Conservation (phyloP, 2,797 vertebrate species). For the Huso huso region DNA sequence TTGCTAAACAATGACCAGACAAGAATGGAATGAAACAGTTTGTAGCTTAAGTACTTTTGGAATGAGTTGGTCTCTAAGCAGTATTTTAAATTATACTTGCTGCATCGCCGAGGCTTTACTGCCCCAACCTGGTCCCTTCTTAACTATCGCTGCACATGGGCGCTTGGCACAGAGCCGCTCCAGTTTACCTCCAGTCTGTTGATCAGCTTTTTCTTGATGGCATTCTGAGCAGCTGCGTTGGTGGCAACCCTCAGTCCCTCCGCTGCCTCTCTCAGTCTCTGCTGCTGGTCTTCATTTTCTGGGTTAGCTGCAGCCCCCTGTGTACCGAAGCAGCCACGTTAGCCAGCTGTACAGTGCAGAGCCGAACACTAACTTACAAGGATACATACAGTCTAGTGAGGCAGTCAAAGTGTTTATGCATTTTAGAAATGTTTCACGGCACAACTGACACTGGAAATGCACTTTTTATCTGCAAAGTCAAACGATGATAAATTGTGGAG, state of each 20-base stretch:
- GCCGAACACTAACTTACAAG: slow-evolving; percentile 9
- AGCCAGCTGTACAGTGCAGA: background rate
- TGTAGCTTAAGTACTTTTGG: too few species aligned
- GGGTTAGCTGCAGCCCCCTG: slow-evolving; percentile 96
- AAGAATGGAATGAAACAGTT: too few species aligned
- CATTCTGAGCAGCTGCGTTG: slow-evolving; percentile 94
- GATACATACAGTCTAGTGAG: background rate
- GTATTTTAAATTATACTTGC: too few species aligned
- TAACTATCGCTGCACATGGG: background rate
- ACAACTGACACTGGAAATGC: too few species aligned
- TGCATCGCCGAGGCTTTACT: too few species aligned
- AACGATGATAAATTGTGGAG: too few species aligned
- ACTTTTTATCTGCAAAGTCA: too few species aligned
- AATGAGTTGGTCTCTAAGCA: too few species aligned
- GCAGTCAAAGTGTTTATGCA: too few species aligned
- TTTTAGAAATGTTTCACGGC: too few species aligned
- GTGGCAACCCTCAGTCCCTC: slow-evolving; percentile 93
- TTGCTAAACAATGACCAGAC: background rate
- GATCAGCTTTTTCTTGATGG: slow-evolving; percentile 97
- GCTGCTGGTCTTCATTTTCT: slow-evolving; percentile 96
- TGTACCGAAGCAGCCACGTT: slow-evolving; percentile 7
- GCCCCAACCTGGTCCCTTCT: background rate
- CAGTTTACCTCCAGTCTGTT: slow-evolving; percentile 85
- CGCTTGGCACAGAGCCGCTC: background rate
- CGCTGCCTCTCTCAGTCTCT: slow-evolving; percentile 87